Percentiles rank a stretch among this genome's conserved stretches.
phyloP scores from a whole-genome alignment of 2,888 invertebrate species.

The Cremastinae sp. region DNA sequence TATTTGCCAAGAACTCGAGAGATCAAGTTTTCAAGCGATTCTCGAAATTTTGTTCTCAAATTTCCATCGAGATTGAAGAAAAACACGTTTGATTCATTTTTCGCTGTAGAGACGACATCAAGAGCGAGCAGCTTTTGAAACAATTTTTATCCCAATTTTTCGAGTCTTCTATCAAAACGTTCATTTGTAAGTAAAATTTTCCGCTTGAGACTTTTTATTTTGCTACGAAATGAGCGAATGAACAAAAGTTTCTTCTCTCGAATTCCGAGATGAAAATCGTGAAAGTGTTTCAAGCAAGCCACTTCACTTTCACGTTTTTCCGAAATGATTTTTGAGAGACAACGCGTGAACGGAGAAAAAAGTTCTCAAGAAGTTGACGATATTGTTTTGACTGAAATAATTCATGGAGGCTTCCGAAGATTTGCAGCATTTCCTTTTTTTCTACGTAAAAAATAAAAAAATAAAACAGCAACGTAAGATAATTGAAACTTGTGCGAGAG shows the following conservation, averaged over 20 bases:
- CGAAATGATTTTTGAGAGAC: conserved; percentile 15
- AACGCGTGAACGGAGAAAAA: no score
- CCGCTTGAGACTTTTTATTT: not conserved
- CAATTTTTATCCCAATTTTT: no score
- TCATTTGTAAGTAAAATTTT: no score
- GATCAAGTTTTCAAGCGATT: not conserved
- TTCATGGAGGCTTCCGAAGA: no score
- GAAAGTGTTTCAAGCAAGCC: conserved; percentile 35
- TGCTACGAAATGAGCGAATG: not conserved
- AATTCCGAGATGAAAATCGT: conserved; percentile 17
- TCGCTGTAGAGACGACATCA: no score
- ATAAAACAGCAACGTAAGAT: conserved; percentile 5
- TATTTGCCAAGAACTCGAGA: conserved; percentile 21
- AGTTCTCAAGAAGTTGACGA: no score
- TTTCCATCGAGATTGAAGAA: no score
- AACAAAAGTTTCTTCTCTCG: conserved; percentile 1
- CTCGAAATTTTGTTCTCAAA: not conserved
- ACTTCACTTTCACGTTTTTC: conserved; percentile 22
- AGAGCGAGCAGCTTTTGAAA: no score
- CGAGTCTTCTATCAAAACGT: no score
- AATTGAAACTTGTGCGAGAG: conserved; percentile 16
- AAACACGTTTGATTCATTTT: not conserved
- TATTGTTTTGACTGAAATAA: no score
- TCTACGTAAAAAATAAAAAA: conserved; percentile 10
- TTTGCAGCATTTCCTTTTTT: no score